These are phyloP conservation scores for Reticulitermes speratus DNA, from an alignment of 1,140 invertebrate genomes.

Conservation along the genomic window DNA sequence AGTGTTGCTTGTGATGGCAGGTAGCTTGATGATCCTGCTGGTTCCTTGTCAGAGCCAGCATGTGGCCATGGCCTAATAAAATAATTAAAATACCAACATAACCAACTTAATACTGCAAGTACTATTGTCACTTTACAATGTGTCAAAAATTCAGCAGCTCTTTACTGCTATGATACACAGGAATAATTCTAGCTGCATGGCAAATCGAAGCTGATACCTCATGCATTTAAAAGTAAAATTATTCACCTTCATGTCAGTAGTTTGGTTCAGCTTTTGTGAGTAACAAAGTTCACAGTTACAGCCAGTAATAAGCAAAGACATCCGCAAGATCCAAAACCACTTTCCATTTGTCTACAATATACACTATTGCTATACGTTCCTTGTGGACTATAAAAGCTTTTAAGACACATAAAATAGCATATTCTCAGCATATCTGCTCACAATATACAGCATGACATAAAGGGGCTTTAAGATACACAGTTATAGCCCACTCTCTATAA, in stretches of 20 bases:
- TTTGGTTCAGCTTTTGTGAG: background rate
- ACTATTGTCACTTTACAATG: background rate
- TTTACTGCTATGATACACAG: background rate
- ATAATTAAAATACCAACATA: background rate
- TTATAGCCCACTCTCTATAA: background rate
- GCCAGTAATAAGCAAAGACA: background rate
- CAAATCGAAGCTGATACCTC: constrained; percentile 10
- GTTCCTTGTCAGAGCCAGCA: constrained; percentile 28
- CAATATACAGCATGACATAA: background rate
- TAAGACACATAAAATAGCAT: background rate
- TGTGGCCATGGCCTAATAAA: constrained; percentile 27
- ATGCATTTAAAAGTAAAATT: background rate
- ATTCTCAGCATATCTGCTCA: background rate
- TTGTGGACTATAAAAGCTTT: background rate
- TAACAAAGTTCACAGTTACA: background rate
- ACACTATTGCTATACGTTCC: background rate
- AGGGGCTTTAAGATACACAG: background rate
- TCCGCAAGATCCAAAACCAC: constrained; percentile 3
- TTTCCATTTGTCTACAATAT: background rate
- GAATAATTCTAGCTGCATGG: background rate
- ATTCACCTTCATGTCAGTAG: background rate
- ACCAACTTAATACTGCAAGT: background rate
- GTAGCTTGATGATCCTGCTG: constrained; percentile 12
- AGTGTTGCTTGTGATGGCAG: constrained; percentile 22
- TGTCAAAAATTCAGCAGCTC: background rate